Evolutionary conservation across 1,140 invertebrate species (phyloP).

Genomic region (Sycophila sp.): DNA sequence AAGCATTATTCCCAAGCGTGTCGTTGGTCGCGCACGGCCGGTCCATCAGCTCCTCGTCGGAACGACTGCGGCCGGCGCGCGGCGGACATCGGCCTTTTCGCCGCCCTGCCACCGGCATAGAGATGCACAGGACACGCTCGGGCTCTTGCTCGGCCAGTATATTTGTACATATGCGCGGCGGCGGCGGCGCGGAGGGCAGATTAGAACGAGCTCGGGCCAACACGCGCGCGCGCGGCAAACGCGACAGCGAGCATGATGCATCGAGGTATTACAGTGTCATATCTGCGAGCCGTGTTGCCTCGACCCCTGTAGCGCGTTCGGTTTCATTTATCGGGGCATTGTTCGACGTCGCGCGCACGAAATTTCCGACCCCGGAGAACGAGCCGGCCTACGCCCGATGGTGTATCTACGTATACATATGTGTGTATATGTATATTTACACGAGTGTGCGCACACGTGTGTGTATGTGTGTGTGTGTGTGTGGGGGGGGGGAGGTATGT

Average conservation of each 20-base stretch:
- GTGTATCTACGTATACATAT: no score
- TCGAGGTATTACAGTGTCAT: conserved; percentile 41
- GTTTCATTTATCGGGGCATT: conserved; percentile 25
- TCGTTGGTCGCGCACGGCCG: no score
- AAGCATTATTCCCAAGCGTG: no score
- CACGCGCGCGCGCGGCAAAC: conserved; percentile 25
- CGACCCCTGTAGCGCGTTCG: neutral
- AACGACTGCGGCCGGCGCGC: no score
- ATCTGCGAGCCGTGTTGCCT: conserved; percentile 4
- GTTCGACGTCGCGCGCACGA: neutral
- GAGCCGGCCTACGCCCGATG: neutral
- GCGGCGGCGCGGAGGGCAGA: conserved; percentile 21
- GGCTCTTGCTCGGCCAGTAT: neutral
- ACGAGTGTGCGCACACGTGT: neutral
- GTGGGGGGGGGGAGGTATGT: no score
- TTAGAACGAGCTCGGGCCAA: conserved; percentile 41
- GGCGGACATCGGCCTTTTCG: no score
- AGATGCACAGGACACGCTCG: no score
- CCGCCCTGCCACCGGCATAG: no score
- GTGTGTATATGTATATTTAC: neutral
- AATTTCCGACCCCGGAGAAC: neutral
- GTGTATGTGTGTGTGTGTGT: no score
- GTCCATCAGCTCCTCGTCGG: no score
- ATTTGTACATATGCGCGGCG: conserved; percentile 32
- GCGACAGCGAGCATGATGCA: conserved; percentile 44